Conservation (phyloP, 2,113 vertebrate species). For the Butastur rufipennis region DNA sequence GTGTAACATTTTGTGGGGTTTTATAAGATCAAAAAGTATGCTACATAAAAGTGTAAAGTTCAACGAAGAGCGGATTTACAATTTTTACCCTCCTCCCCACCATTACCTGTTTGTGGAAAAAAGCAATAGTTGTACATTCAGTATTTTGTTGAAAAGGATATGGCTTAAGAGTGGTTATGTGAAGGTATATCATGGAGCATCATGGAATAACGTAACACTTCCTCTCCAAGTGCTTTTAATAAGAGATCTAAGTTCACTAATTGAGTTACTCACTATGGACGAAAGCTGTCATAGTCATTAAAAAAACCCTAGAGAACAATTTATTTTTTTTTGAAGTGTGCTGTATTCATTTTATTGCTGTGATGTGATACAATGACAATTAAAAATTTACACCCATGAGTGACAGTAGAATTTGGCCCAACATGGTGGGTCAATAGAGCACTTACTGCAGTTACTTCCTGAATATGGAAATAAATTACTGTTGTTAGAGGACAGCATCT, state of each 20-base stretch:
- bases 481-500: constrained; percentile 42
- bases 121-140: background rate
- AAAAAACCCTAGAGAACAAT: background rate
- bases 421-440: background rate
- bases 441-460: constrained; percentile 25
- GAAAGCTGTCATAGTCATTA: background rate
- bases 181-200: background rate
- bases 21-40: background rate
- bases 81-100: background rate
- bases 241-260: background rate
- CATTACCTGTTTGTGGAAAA: background rate
- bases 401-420: background rate
- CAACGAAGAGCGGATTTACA: background rate
- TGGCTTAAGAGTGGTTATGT: background rate
- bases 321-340: background rate
- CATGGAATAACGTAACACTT: background rate
- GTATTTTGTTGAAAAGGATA: background rate
- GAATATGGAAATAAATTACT: constrained; percentile 37
- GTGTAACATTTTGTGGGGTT: background rate
- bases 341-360: background rate
- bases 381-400: background rate
- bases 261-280: background rate
- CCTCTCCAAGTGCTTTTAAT: background rate
- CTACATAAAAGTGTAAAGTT: background rate
- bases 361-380: background rate